Percentiles rank a stretch among this genome's conserved stretches.
Conservation (phyloP, 2,888 invertebrate species). For the Chloroclystis v-ata region DNA sequence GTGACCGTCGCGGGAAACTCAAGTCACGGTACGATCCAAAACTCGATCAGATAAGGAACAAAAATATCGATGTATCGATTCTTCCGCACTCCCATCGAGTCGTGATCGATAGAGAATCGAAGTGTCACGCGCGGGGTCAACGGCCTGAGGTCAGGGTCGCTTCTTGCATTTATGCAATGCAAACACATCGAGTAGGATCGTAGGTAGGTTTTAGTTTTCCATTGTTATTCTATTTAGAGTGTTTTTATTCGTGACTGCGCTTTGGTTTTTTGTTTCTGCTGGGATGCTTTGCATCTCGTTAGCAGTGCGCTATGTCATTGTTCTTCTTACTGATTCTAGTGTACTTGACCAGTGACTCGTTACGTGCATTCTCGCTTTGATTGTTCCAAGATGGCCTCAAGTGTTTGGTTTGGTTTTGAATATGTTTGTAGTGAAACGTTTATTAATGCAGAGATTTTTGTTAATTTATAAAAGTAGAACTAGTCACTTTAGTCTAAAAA, state of each 20-base stretch:
- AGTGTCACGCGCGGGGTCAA: constrained; percentile 74
- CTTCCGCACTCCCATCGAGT: constrained; percentile 59
- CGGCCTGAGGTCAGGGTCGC: constrained; percentile 73
- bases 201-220: constrained; percentile 47
- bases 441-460: not conserved
- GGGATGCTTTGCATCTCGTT: constrained; percentile 26
- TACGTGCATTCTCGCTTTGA: constrained; percentile 9
- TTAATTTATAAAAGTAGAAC: too few relatives aligned
- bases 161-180: constrained; percentile 61
- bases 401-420: not conserved
- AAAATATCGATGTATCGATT: constrained; percentile 66
- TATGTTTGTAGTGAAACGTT: not conserved
- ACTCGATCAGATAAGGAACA: constrained; percentile 65
- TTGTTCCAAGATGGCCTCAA: constrained; percentile 4
- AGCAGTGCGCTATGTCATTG: constrained; percentile 27
- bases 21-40: constrained; percentile 52
- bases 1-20: constrained; percentile 52
- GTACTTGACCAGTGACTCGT: constrained; percentile 4
- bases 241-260: constrained; percentile 49
- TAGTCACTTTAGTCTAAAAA: too few relatives aligned
- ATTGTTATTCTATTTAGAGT: constrained; percentile 62
- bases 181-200: constrained; percentile 58
- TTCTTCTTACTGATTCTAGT: constrained; percentile 17
- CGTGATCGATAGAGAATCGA: constrained; percentile 77
- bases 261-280: constrained; percentile 33